Base-by-base conservation (phyloP, 2,797 vertebrate species). In the Linurgus olivaceus region DNA sequence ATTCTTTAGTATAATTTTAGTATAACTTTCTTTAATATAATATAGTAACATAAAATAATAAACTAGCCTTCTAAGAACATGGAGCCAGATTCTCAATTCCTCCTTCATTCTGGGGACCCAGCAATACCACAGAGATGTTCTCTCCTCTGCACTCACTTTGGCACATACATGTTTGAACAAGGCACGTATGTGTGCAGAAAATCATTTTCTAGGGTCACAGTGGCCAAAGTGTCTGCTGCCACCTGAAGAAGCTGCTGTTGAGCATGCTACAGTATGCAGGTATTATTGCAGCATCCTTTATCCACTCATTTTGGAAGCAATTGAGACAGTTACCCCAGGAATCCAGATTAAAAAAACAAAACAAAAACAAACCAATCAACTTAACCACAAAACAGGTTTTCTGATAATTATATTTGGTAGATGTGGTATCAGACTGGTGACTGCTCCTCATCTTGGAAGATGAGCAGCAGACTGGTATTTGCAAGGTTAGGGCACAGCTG, bases 121-220 rank as follows among this genome's bases (percentile, higher is more conserved):
- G 50, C 17, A 51, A 29, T 51, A 51, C 7, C 50, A 29, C 28
- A 51, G 37, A 45, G 8, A 4, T 38, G 25, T 16, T 63, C 37
- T 16, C 16, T 58, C 10, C 25, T 66, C 51, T 52, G 19, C 28
- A 51, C 15, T 11, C 2, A 0, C 10, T 44, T 4, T 0, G 5
- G 4, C 31, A 63, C 13, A 19, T 25, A 26, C 10, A 2, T 48
- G 28, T 54, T 75, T 48, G 70, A 94, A 23, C 16, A 77, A 72
- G 33, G 16, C 51, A 12, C 16, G 1, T 28, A 6, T 54, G 7
- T 37, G 28, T 74, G 35, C 58, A 77, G 13, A 63, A 17, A 9
- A 4, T 13, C 5, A 12, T 35, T 63, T 89, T 67, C 37, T 17
- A 54, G 35, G 19, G 7, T 51, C 19, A 47, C 35, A 28, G 35